phyloP scores from a whole-genome alignment of 2,797 vertebrate species.

The Salarias fasciatus region DNA sequence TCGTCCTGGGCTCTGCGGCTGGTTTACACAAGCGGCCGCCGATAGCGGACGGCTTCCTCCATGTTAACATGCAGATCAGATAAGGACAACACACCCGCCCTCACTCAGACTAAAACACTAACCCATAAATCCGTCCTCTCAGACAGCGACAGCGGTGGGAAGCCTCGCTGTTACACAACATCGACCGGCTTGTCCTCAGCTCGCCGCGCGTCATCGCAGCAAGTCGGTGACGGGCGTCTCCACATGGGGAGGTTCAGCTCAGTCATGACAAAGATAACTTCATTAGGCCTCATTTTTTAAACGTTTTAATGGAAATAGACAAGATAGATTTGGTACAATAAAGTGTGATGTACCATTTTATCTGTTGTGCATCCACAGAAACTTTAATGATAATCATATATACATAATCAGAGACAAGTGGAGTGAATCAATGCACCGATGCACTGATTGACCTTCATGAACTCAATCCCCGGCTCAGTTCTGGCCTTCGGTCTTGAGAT shows the following conservation, averaged over 20 bases:
- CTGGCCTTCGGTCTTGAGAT: too few relatives aligned
- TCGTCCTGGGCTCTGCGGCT: slow-evolving; percentile 29
- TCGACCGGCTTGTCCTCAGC: not conserved
- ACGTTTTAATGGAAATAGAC: too few relatives aligned
- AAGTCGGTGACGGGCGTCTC: not conserved
- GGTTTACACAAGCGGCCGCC: slow-evolving; percentile 62
- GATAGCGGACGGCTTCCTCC: slow-evolving; percentile 56
- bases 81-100: slow-evolving; percentile 64
- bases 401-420: not conserved
- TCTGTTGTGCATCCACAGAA: not conserved
- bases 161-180: slow-evolving; percentile 24
- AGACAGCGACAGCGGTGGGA: slow-evolving; percentile 51
- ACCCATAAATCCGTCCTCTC: slow-evolving; percentile 48
- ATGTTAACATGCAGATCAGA: slow-evolving; percentile 67
- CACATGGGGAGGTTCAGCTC: too few relatives aligned
- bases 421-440: too few relatives aligned
- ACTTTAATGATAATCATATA: too few relatives aligned
- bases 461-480: too few relatives aligned
- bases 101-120: slow-evolving; percentile 55
- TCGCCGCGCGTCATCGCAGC: slow-evolving; percentile 3
- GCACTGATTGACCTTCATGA: too few relatives aligned
- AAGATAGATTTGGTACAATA: too few relatives aligned
- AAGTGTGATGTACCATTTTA: too few relatives aligned
- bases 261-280: not conserved
- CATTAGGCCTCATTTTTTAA: too few relatives aligned